Evolutionary conservation across 2,113 vertebrate species (phyloP).

Genomic region (Fukomys damarensis): DNA sequence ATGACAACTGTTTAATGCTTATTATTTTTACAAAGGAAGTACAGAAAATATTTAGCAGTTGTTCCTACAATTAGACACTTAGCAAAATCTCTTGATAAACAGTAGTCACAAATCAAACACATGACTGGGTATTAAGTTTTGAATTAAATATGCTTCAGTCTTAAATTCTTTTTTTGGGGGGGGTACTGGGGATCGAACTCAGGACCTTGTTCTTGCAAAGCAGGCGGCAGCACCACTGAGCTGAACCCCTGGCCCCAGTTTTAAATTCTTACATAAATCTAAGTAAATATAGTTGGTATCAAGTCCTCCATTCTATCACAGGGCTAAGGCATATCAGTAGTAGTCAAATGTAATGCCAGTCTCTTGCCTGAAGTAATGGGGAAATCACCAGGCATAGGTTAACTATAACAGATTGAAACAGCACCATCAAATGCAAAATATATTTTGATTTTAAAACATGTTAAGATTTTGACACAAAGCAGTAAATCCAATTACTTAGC

Average conservation of each 20-base stretch:
- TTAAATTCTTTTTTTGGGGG: conserved; percentile 35
- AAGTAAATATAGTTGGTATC: background rate
- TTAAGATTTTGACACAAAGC: conserved; percentile 33
- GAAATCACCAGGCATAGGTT: background rate
- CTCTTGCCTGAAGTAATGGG: background rate
- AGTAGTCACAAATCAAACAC: conserved; percentile 29
- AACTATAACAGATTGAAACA: background rate
- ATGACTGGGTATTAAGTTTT: background rate
- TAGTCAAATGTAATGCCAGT: background rate
- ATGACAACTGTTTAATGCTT: background rate
- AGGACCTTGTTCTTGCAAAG: too few relatives aligned
- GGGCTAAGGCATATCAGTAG: background rate
- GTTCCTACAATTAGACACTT: background rate
- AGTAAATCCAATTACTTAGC: conserved; percentile 18
- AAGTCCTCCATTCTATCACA: background rate
- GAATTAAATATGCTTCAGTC: background rate
- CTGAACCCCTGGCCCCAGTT: too few relatives aligned
- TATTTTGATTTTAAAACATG: conserved; percentile 43
- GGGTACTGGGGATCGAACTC: too few relatives aligned
- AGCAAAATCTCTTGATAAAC: conserved; percentile 40
- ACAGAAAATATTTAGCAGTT: conserved; percentile 25
- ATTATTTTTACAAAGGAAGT: conserved; percentile 25
- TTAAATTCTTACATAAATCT: background rate
- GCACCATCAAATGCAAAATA: background rate
- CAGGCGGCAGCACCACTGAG: too few relatives aligned